phyloP scores from a whole-genome alignment of 2,113 vertebrate genomes.

The Atractosteus spatula region DNA sequence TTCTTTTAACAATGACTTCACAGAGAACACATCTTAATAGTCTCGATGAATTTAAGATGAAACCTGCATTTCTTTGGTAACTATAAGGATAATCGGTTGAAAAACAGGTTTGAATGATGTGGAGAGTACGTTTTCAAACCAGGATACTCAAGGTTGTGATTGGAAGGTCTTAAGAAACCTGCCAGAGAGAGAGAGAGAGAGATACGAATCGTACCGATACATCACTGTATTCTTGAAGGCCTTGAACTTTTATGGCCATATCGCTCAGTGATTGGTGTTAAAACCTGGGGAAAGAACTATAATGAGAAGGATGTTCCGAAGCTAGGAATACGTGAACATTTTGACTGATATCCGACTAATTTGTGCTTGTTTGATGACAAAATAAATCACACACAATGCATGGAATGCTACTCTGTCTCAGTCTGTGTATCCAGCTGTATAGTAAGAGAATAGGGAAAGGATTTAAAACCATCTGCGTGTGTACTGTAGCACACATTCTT shows the following conservation, averaged over 20 bases:
- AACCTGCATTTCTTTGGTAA: no score
- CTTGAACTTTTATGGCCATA: constrained; percentile 13
- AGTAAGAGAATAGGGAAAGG: not conserved
- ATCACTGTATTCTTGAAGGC: not conserved
- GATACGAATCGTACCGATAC: no score
- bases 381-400: not conserved
- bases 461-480: not conserved
- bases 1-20: no score
- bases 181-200: no score
- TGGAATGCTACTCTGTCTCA: not conserved
- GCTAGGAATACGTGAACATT: not conserved
- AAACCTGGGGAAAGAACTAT: constrained; percentile 1
- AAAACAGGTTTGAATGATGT: no score
- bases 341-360: no score
- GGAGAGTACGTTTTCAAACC: no score
- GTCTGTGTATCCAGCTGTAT: not conserved
- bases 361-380: not conserved
- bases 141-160: no score
- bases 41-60: no score
- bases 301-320: not conserved
- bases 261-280: constrained; percentile 39
- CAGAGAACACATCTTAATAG: no score
- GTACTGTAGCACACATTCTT: not conserved
- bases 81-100: no score
- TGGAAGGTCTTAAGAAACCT: no score